Evolutionary conservation across 2,797 vertebrate genomes (phyloP), one percentile per base, ranked within the genome.

Genomic region (Malacoraja senta): DNA sequence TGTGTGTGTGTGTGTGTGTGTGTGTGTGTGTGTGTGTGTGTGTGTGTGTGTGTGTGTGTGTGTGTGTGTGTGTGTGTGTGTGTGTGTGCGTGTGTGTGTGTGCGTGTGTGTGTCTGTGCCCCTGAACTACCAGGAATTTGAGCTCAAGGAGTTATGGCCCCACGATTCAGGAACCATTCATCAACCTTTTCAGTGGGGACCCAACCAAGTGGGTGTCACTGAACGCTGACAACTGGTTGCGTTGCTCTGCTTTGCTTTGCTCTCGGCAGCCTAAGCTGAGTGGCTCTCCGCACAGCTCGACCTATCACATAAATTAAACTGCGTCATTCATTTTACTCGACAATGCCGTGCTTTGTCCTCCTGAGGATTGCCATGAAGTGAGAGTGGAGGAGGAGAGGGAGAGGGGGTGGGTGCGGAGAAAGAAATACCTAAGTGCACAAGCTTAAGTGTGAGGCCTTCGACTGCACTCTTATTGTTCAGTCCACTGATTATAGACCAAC

Each of bases 361-460:
- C 61, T 21, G 84, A 68, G n/a, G n/a, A 88, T 88, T 88, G 61
- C 63, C 21, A n/a, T 35, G 84, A 26, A 61, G 53, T 84, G 53
- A 58, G 10, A n/a, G 81, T 61, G 53, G n/a, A 35, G 63, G 15
- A 4, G 44, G 44, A 53, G 4, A 53, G 84, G 84, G 84, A 17
- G 29, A 63, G 84, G 83, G 58, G 1, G 0, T 21, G 44, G 84
- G 15, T 35, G n/a, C 7, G 8, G 84, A 88, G 84, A 88, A 61
- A 65, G 84, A 63, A 88, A 88, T 88, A 17, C n/a, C 35, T 88
- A 88, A 88, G 65, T 88, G 63, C 84, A 35, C 32, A 88, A n/a
- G 32, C 84, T 88, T 8, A 35, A 68, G 63, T 68, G 61, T 88
- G 63, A 35, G 84, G n/a, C 63, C 68, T 88, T 68, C 58, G 15